Conservation (phyloP, 2,113 vertebrate genomes). For the Spea multiplicata region DNA sequence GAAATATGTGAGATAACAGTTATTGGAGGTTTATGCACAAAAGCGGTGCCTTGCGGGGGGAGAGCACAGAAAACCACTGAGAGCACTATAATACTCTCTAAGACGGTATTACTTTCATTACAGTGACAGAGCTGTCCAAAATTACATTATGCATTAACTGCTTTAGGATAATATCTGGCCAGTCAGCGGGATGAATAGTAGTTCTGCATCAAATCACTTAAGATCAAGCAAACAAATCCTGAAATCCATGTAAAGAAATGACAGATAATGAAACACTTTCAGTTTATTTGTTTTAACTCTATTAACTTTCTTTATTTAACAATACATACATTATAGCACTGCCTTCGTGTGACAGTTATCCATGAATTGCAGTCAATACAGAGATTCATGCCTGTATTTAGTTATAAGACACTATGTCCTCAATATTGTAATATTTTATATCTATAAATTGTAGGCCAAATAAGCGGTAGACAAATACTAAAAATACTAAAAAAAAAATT, state of each 20-base stretch:
- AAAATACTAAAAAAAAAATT: too few species aligned
- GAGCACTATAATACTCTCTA: neutral
- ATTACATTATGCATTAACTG: constrained; percentile 1
- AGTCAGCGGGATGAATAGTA: constrained; percentile 4
- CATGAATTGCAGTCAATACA: too few species aligned
- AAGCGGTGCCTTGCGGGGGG: constrained; percentile 13
- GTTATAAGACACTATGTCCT: too few species aligned
- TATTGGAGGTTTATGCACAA: constrained; percentile 12
- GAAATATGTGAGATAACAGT: constrained; percentile 18
- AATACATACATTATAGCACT: too few species aligned
- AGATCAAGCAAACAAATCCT: neutral
- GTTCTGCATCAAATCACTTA: neutral
- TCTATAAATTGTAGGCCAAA: too few species aligned
- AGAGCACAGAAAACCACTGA: constrained; percentile 12
- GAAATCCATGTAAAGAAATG: neutral
- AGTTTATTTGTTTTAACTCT: neutral
- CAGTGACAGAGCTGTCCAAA: neutral
- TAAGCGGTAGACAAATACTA: too few species aligned
- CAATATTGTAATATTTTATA: too few species aligned
- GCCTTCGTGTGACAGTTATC: too few species aligned
- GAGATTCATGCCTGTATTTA: neutral
- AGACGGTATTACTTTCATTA: constrained; percentile 13
- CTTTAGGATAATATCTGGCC: constrained; percentile 5
- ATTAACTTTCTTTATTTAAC: too few species aligned
- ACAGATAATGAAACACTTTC: neutral